phyloP scores from a whole-genome alignment of 2,797 vertebrate species.

The Diglossa cyanea region DNA sequence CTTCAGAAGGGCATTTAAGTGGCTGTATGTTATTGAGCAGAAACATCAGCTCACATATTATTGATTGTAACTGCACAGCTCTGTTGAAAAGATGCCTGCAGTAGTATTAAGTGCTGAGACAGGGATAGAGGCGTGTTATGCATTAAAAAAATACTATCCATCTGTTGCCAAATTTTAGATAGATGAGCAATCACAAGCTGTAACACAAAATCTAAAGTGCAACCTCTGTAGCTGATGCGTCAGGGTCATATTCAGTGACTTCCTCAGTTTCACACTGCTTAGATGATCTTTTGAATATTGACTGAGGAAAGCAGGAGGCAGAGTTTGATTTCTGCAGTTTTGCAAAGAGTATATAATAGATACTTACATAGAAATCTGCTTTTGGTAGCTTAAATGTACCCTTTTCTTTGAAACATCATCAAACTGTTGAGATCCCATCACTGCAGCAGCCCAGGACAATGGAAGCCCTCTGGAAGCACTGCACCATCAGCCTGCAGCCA shows the following conservation, averaged over 20 bases:
- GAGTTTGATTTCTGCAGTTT: slow-evolving; percentile 21
- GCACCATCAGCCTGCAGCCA: neutral
- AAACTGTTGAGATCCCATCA: neutral
- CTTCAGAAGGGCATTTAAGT: slow-evolving; percentile 50
- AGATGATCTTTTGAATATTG: slow-evolving; percentile 27
- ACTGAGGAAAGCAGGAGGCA: slow-evolving; percentile 10
- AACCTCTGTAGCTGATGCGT: neutral
- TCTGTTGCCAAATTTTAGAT: slow-evolving; percentile 46
- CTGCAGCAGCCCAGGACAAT: neutral
- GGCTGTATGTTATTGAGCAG: slow-evolving; percentile 29
- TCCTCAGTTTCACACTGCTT: slow-evolving; percentile 5
- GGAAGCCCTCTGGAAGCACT: neutral
- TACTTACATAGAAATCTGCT: neutral
- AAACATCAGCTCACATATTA: slow-evolving; percentile 57
- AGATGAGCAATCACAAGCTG: slow-evolving; percentile 34
- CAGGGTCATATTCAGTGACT: neutral
- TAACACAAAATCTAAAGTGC: slow-evolving; percentile 25
- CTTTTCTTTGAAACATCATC: neutral
- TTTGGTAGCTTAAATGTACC: neutral
- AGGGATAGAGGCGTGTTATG: neutral
- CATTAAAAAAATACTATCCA: slow-evolving; percentile 21
- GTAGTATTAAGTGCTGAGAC: slow-evolving; percentile 34
- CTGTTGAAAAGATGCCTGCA: slow-evolving; percentile 25
- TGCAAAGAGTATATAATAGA: neutral
- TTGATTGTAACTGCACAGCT: slow-evolving; percentile 30